Conservation (phyloP, 2,113 vertebrate genomes). For the Zootoca vivipara region DNA sequence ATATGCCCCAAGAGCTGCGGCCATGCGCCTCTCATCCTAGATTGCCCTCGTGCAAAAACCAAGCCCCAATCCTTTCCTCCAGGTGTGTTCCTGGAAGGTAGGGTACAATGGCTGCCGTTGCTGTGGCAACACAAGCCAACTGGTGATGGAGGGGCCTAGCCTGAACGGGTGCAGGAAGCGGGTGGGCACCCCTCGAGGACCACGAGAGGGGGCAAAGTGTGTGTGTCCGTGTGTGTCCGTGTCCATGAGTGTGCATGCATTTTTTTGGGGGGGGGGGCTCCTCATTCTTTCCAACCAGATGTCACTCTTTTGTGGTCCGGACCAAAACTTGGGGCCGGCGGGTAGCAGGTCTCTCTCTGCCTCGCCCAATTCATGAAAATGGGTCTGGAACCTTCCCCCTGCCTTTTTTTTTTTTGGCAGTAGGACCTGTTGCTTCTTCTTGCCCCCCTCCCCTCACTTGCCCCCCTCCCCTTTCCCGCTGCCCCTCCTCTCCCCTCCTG, state of each 20-base stretch:
- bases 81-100: not conserved
- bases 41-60: not conserved
- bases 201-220: not conserved
- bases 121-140: not conserved
- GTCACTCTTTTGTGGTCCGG: not conserved
- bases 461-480: too few species aligned
- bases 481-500: not conserved
- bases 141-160: not conserved
- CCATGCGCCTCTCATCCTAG: not conserved
- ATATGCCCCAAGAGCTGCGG: not conserved
- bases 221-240: too few species aligned
- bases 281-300: not conserved
- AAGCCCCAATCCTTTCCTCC: not conserved
- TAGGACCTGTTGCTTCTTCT: not conserved
- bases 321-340: not conserved
- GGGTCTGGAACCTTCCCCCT: too few species aligned
- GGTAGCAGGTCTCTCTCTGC: not conserved
- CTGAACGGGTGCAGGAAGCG: not conserved
- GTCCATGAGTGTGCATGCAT: not conserved
- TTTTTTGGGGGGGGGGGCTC: too few species aligned
- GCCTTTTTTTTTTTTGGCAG: not conserved
- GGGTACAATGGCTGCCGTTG: not conserved
- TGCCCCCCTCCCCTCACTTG: not conserved
- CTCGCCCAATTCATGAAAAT: not conserved
- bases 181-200: not conserved